Evolutionary conservation across 2,113 vertebrate genomes (phyloP), one percentile per base, ranked within the genome.

Genomic region (Corythornis cristatus): DNA sequence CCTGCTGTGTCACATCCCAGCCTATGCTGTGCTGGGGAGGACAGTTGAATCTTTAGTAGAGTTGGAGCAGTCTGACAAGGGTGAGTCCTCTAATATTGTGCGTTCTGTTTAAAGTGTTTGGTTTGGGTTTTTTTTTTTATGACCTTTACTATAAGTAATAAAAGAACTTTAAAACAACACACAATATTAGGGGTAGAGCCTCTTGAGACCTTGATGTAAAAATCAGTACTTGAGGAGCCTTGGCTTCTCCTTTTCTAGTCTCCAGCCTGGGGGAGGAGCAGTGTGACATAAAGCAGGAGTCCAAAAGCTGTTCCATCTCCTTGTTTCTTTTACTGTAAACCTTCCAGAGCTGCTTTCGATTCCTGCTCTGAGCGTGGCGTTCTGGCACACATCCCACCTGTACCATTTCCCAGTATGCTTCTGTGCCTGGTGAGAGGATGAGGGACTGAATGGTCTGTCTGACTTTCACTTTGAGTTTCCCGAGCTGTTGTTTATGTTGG

Each of bases 141-240:
- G 81, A 83, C 54, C 78, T 93, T 79, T 58, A 62, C 42, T 43
- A 10, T 35, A 62, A 93, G 72, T 18, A 57, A 68, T 85, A 83
- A 90, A 95, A 96, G 88, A 96, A 77, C 92, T 96, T 94, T 91
- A 96, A 96, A 95, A 82, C 72, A 89, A 89, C 93, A 85, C 71
- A 0, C 86, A 91, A 57, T 92, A 94, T 95, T 89, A 87, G 83
- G 84, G 79, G 60, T 35, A 31, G 79, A 40, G 54, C 78, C 75
- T 65, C 54, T 75, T 67, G 73, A 79, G 73, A 51, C 6, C 53
- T 37, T 65, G 57, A 56, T 56, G 65, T 61, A 66, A 31, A 79
- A 43, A 51, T 37, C 2, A 5, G 5, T 42, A 1, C 29, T 40
- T 35, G 21, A 48, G 20, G 88, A 62, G 17, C 60, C 40, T 15